Conservation (phyloP, 2,113 vertebrate genomes). For the Astur gentilis region DNA sequence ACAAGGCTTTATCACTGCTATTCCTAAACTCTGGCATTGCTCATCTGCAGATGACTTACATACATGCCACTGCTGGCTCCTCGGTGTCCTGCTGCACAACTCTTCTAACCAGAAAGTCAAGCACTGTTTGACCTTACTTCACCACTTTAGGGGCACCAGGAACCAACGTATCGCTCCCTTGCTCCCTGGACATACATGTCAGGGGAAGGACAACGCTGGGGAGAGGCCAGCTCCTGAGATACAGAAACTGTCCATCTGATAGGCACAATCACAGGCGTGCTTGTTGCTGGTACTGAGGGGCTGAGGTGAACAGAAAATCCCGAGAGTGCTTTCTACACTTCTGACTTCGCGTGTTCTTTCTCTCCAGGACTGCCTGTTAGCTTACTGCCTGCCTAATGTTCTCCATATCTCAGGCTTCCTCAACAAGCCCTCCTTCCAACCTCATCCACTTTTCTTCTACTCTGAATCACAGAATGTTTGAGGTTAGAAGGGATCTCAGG, state of each 20-base stretch:
- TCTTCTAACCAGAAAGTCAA: neutral
- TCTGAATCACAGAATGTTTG: neutral
- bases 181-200: neutral
- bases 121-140: neutral
- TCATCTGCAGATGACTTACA: constrained; percentile 6
- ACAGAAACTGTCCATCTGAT: neutral
- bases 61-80: neutral
- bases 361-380: neutral
- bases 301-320: neutral
- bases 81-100: neutral
- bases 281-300: neutral
- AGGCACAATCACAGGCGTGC: neutral
- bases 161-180: neutral
- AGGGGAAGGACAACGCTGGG: neutral
- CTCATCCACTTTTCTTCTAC: neutral
- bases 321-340: rapidly evolving
- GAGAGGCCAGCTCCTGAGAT: neutral
- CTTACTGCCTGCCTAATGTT: neutral
- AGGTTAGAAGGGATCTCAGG: neutral
- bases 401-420: neutral
- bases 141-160: neutral
- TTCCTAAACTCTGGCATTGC: constrained; percentile 21
- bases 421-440: neutral
- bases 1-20: constrained; percentile 10
- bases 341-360: no score